Base-by-base conservation (phyloP, 2,113 vertebrate species). In the Hydropotes inermis region DNA sequence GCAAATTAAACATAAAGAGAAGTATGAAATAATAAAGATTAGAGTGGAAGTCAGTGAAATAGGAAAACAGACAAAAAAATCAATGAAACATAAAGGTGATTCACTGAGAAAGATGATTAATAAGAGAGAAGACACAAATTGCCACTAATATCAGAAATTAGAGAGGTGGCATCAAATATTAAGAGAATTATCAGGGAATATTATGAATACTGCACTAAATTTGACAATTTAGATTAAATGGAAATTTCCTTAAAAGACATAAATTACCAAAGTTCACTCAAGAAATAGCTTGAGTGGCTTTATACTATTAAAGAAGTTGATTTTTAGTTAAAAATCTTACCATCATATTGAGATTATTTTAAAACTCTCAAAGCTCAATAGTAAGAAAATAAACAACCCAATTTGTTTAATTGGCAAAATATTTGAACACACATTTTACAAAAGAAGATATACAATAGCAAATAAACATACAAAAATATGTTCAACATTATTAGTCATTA, bases 311-410 rank as follows among this genome's bases (percentile, higher is more conserved):
- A 79, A 81, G n/a, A 95, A 85, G 78, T 36, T 45, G n/a, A 84
- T 78, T 78, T 95, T 94, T 84, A 76, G 60, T 91, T 95, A 52
- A 79, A 87, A 96, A 39, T 14, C 23, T 94, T 50, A 57, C 23
- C 21, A 50, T 4, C 25, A 23, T 36, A 36, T 91, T 50, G 30
- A 87, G 52, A 89, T 39, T 89, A 45, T 89, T 92, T 88, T 28
- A 60, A 95, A 89, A 79, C n/a, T 57, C 58, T 90, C 14, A 93
- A 91, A 87, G 70, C 30, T 54, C 45, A 82, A 58, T 39, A 82
- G 70, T 83, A 93, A 54, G 55, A 96, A 94, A 93, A 94, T 23
- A 92, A 92, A 85, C 27, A 85, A 70, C 21, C 54, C n/a, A 64
- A 6, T 87, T 82, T 92, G 89, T 82, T 36, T 39, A 57, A 57